Evolutionary conservation across 2,888 invertebrate species (phyloP).

Genomic region (Halocaridina rubra): DNA sequence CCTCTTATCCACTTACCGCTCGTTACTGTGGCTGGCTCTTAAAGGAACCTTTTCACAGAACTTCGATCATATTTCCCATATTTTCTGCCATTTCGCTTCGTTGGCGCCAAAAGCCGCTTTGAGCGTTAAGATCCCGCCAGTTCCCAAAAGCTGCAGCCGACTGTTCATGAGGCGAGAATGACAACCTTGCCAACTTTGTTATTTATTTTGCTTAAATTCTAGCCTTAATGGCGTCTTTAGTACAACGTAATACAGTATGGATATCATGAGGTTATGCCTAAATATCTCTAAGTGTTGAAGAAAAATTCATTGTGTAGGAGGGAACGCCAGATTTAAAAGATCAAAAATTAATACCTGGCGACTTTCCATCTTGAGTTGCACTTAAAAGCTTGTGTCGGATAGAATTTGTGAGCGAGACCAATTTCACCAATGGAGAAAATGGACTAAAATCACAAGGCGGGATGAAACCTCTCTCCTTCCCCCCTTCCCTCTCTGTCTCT

Average conservation of each 20-base stretch:
- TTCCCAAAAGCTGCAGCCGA: neutral
- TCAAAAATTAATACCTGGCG: too few relatives aligned
- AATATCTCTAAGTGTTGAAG: too few relatives aligned
- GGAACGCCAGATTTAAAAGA: too few relatives aligned
- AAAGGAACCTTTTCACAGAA: conserved; percentile 43
- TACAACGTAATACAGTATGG: too few relatives aligned
- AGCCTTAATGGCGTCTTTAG: too few relatives aligned
- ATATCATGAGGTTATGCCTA: too few relatives aligned
- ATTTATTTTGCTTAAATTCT: too few relatives aligned
- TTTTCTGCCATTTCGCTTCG: neutral
- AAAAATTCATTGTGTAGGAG: too few relatives aligned
- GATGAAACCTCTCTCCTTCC: conserved; percentile 7
- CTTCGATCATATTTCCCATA: conserved; percentile 21
- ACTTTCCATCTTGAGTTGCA: conserved; percentile 40
- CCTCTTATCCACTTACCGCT: conserved; percentile 57
- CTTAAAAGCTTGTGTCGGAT: conserved; percentile 57
- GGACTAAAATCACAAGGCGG: conserved; percentile 58
- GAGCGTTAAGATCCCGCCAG: conserved; percentile 2
- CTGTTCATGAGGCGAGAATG: conserved; percentile 13
- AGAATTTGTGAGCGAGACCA: conserved; percentile 50
- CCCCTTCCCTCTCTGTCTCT: neutral
- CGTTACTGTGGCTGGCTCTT: conserved; percentile 44
- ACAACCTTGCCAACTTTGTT: too few relatives aligned
- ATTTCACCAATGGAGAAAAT: conserved; percentile 56
- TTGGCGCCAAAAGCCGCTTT: neutral